Evolutionary conservation across 2,113 vertebrate genomes (phyloP), one percentile per base, ranked within the genome.

Genomic region (Aptenodytes forsteri): DNA sequence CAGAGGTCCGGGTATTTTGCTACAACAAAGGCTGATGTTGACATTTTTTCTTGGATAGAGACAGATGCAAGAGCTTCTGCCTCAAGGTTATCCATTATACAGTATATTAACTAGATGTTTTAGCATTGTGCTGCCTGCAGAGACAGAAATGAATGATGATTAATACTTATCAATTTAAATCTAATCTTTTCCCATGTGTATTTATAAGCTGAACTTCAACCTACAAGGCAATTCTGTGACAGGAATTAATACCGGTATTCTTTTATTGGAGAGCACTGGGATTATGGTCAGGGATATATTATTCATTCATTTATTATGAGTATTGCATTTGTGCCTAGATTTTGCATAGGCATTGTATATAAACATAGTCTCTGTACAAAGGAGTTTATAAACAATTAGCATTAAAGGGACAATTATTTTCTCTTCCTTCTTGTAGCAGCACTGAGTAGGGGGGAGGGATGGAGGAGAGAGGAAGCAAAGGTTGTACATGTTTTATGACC

Each of bases 131-230:
- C 82, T 96, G 95, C 84, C 93, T 91, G 71, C 93, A 93, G 96
- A 95, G 94, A 77, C 75, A 88, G 71, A 86, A 94, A 76, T 76
- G 94, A 94, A 85, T 77, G 91, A 94, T 96, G 89, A 96, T 96
- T 96, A 91, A 96, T 91, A 93, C 59, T 93, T 96, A 94, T 95
- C 93, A 96, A 93, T 96, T 97, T 96, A 96, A 96, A 96, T 93
- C 78, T 90, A 80, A 90, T 97, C 71, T 77, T 95, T 83, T 79
- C 84, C 93, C 59, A 10, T 73, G 82, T 73, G 76, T 95, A 96
- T 95, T 89, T 92, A 71, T 96, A 54, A 67, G 84, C 78, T 93
- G 89, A 96, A 94, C 87, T 96, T 90, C 87, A 95, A 90, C 54
- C 78, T 85, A 55, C 42, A n/a, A 90, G 40, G 78, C 78, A 91